A percentile compares a stretch with the other conserved stretches of the same genome.
These are phyloP conservation scores for Callyntrura sp. DNA, from an alignment of 2,888 invertebrate species.

Conservation along the genomic window DNA sequence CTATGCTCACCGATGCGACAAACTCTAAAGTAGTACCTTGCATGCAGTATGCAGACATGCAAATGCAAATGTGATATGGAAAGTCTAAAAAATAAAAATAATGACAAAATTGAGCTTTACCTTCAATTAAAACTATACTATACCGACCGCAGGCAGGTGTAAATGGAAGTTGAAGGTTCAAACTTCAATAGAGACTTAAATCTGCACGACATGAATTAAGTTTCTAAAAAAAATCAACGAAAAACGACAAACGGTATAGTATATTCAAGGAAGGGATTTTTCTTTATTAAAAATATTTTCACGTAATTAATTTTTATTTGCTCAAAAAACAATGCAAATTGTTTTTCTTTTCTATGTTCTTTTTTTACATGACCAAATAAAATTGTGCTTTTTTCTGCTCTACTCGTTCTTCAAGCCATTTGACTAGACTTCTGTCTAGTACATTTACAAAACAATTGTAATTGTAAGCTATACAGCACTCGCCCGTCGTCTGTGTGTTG, in stretches of 20 bases:
- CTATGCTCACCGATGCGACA: slow-evolving; percentile 40
- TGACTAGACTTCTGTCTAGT: too few species aligned
- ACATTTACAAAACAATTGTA: too few species aligned
- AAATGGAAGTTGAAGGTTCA: too few species aligned
- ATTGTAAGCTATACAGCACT: too few species aligned
- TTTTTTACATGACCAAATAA: background rate
- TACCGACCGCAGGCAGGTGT: too few species aligned
- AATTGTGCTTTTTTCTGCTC: background rate
- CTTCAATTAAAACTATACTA: too few species aligned
- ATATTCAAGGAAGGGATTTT: slow-evolving; percentile 15
- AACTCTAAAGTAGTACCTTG: slow-evolving; percentile 9
- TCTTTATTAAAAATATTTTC: slow-evolving; percentile 29
- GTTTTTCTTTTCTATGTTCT: slow-evolving; percentile 30
- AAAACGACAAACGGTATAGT: slow-evolving; percentile 10
- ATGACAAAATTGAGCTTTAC: too few species aligned
- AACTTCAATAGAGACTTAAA: too few species aligned
- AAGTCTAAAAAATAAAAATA: background rate
- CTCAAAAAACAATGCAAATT: background rate
- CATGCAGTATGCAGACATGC: background rate
- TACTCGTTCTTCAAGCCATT: too few species aligned
- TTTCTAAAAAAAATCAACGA: slow-evolving; percentile 8
- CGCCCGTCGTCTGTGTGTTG: too few species aligned
- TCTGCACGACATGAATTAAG: too few species aligned
- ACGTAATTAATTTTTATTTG: slow-evolving; percentile 31
- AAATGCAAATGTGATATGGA: background rate